phyloP scores from a whole-genome alignment of 53 echinoderm and acorn worm species.

The Echinarachnius parma region DNA sequence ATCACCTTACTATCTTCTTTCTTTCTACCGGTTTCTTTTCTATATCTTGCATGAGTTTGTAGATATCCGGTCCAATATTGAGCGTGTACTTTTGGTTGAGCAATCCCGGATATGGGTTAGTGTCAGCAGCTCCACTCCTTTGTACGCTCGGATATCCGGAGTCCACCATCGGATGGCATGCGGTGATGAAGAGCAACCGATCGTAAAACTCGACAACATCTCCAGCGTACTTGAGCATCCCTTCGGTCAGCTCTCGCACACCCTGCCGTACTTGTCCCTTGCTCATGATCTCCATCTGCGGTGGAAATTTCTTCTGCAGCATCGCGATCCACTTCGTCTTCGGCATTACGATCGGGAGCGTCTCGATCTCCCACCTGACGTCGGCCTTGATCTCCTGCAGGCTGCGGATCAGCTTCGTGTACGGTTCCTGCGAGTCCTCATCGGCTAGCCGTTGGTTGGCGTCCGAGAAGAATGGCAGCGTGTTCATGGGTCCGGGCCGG shows the following conservation, averaged over 20 bases:
- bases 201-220: constrained; percentile 95
- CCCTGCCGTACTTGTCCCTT: constrained; percentile 72
- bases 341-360: constrained; percentile 85
- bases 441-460: constrained; percentile 71
- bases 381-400: constrained; percentile 79
- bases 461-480: constrained; percentile 82
- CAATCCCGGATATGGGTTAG: constrained; percentile 78
- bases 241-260: constrained; percentile 91
- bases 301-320: constrained; percentile 88
- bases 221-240: constrained; percentile 97
- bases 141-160: constrained; percentile 91
- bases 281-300: constrained; percentile 95
- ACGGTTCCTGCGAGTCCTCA: constrained; percentile 87
- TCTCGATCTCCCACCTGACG: constrained; percentile 95
- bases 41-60: constrained; percentile 58
- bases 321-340: constrained; percentile 97
- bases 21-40: constrained; percentile 42
- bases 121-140: constrained; percentile 70
- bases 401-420: constrained; percentile 77
- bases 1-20: constrained; percentile 44
- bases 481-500: constrained; percentile 92
- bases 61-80: constrained; percentile 82
- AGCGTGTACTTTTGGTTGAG: constrained; percentile 81
- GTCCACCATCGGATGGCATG: constrained; percentile 71
- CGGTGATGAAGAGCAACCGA: constrained; percentile 80